A percentile compares a stretch with the other conserved stretches of the same genome.
Conservation (phyloP, 2,888 invertebrate species). For the Liodrosophila aerea region DNA sequence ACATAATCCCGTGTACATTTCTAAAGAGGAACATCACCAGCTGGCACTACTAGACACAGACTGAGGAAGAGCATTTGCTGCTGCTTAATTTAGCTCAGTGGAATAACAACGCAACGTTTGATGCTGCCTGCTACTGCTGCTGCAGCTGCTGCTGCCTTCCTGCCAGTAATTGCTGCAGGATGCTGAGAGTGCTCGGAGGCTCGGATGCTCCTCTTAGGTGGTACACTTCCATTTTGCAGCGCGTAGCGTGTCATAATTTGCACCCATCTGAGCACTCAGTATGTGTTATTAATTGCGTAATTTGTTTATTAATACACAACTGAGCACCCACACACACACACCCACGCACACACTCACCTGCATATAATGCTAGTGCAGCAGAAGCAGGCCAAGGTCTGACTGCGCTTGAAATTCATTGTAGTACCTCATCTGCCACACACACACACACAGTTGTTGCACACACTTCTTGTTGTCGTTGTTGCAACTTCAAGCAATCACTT, state of each 20-base stretch:
- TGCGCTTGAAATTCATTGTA: too few relatives aligned
- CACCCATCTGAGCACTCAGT: slow-evolving; percentile 72
- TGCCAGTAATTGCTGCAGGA: slow-evolving; percentile 21
- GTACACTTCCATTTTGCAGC: slow-evolving; percentile 17
- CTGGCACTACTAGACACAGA: too few relatives aligned
- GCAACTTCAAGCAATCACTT: slow-evolving; percentile 8
- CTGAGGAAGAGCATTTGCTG: slow-evolving; percentile 19
- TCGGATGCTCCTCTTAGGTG: slow-evolving; percentile 30
- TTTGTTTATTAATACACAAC: slow-evolving; percentile 70
- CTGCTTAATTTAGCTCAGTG: slow-evolving; percentile 47
- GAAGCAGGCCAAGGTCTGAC: neutral
- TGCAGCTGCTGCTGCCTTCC: slow-evolving; percentile 26
- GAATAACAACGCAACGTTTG: slow-evolving; percentile 3
- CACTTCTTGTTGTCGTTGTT: slow-evolving; percentile 10
- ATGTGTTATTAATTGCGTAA: slow-evolving; percentile 77
- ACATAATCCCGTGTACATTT: neutral
- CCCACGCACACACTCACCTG: slow-evolving; percentile 33
- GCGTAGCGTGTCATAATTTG: slow-evolving; percentile 54
- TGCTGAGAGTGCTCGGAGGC: slow-evolving; percentile 27
- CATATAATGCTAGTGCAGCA: neutral
- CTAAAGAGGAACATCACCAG: too few relatives aligned
- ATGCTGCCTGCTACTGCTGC: slow-evolving; percentile 4
- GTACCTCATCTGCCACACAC: neutral
- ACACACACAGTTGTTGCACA: neutral
- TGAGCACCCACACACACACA: slow-evolving; percentile 32